Evolutionary conservation across 2,113 vertebrate species (phyloP).

Genomic region (Patagioenas fasciata): DNA sequence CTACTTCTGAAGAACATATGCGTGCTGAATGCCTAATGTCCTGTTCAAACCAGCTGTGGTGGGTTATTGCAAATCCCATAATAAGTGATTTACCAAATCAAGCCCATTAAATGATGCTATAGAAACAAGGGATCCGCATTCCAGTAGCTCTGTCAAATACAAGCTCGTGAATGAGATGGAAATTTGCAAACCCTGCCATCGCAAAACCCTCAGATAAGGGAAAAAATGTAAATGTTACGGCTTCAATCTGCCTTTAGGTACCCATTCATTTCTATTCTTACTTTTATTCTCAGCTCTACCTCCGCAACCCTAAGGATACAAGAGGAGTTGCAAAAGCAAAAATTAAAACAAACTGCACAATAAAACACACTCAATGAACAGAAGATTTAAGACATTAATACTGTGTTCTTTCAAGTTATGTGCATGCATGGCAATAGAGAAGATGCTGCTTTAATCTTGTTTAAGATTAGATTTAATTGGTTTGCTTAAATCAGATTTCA

Average conservation of each 20-base stretch:
- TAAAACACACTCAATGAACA: not conserved
- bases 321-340: not conserved
- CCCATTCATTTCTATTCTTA: not conserved
- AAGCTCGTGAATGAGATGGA: fast-evolving
- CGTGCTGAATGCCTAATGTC: not conserved
- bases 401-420: not conserved
- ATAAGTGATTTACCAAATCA: not conserved
- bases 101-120: not conserved
- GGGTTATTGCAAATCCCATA: not conserved
- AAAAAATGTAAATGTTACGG: conserved; percentile 33
- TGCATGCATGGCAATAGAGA: not conserved
- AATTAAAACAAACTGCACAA: not conserved
- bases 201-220: conserved; percentile 31
- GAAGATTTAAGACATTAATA: not conserved
- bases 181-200: not conserved
- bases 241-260: not conserved
- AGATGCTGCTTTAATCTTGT: not conserved
- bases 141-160: not conserved
- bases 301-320: not conserved
- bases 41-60: not conserved
- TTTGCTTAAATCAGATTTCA: conserved; percentile 15
- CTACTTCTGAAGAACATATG: not conserved
- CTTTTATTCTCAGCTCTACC: not conserved
- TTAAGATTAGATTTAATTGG: not conserved
- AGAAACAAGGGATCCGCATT: not conserved